Evolutionary conservation across 2,888 invertebrate species (phyloP).

Genomic region (Eupithecia subfuscata): DNA sequence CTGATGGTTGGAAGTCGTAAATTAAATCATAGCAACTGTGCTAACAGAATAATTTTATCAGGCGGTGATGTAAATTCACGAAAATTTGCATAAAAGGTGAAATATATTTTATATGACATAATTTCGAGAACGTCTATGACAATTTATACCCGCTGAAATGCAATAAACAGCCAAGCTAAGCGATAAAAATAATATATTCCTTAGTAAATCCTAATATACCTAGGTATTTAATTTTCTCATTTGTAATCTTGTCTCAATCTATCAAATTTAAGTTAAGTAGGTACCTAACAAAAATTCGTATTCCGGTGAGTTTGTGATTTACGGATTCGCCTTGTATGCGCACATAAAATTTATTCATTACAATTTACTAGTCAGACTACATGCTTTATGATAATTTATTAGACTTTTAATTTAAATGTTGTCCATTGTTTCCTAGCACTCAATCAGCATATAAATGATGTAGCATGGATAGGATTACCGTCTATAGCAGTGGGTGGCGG

Average conservation of each 20-base stretch:
- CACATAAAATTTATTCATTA: background rate
- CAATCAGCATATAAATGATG: background rate
- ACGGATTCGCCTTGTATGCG: background rate
- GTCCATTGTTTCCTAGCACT: background rate
- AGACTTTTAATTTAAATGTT: background rate
- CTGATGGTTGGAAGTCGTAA: background rate
- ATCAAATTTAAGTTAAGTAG: background rate
- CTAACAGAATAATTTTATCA: background rate
- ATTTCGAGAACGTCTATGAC: background rate
- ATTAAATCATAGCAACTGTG: background rate
- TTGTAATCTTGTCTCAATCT: no score
- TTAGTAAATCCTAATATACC: no score
- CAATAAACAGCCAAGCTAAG: background rate
- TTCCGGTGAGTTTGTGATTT: background rate
- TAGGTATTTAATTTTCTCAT: no score
- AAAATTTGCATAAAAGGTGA: background rate
- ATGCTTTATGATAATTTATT: background rate
- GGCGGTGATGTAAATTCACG: background rate
- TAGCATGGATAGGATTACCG: background rate
- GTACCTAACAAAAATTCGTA: background rate
- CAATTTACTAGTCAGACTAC: background rate
- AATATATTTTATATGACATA: background rate
- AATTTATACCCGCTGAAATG: background rate
- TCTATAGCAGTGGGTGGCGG: background rate
- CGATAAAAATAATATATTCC: background rate